A percentile compares a stretch with the other conserved stretches of the same genome.
Conservation (phyloP, 2,888 invertebrate species). For the Eubasilissa splendida region DNA sequence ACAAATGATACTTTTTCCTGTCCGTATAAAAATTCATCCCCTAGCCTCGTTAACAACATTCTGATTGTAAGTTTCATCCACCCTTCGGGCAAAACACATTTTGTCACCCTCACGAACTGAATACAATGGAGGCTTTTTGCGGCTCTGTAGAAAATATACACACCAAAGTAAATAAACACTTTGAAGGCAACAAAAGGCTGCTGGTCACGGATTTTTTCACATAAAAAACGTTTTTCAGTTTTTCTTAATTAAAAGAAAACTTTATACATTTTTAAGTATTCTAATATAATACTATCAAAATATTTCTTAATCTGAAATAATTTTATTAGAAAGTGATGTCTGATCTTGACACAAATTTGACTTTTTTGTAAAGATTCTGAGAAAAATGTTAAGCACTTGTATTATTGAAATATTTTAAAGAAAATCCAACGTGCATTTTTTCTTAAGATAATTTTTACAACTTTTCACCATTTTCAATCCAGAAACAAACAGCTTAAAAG, state of each 20-base stretch:
- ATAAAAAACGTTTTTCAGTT: background rate
- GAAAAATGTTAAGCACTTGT: too few relatives aligned
- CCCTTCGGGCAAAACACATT: conserved; percentile 22
- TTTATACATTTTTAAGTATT: too few relatives aligned
- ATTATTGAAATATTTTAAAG: too few relatives aligned
- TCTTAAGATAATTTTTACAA: too few relatives aligned
- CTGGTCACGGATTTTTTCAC: conserved; percentile 2
- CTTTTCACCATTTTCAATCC: too few relatives aligned
- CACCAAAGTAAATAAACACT: conserved; percentile 36
- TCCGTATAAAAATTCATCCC: conserved; percentile 21
- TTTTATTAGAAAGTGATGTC: too few relatives aligned
- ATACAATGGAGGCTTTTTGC: conserved; percentile 8
- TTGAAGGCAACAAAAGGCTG: background rate
- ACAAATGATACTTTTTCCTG: conserved; percentile 28
- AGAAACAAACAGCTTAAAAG: conserved; percentile 6
- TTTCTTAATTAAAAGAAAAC: background rate
- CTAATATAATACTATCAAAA: too few relatives aligned
- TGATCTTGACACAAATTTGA: too few relatives aligned
- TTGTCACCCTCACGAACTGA: conserved; percentile 16
- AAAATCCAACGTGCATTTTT: too few relatives aligned
- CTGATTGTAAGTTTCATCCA: conserved; percentile 18
- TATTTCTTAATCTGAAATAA: too few relatives aligned
- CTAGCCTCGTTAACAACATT: conserved; percentile 15
- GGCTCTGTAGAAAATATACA: conserved; percentile 22
- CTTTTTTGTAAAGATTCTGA: too few relatives aligned